Conservation (phyloP, 2,888 invertebrate genomes). For the Drosophila mimica region DNA sequence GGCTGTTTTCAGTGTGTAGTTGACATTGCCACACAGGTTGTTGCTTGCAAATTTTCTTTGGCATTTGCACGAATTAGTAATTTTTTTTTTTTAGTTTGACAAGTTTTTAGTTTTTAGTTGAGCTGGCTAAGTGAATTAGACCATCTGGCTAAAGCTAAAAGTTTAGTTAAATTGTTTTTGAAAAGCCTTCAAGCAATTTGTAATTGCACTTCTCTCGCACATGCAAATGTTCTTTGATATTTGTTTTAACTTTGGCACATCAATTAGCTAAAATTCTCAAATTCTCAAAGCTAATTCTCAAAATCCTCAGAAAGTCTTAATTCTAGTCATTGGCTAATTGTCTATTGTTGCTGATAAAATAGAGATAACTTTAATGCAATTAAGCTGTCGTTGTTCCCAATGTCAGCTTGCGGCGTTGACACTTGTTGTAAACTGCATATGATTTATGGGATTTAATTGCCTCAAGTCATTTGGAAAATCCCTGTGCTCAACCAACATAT, state of each 20-base stretch:
- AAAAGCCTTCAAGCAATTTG: slow-evolving; percentile 49
- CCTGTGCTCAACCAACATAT: background rate
- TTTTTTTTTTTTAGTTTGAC: slow-evolving; percentile 44
- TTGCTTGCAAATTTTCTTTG: slow-evolving; percentile 39
- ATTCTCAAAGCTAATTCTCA: background rate
- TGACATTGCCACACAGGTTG: slow-evolving; percentile 58
- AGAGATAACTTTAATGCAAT: slow-evolving; percentile 46
- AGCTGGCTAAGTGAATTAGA: slow-evolving; percentile 58
- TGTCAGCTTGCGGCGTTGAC: slow-evolving; percentile 25
- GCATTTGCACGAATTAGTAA: slow-evolving; percentile 36
- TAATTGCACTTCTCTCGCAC: slow-evolving; percentile 18
- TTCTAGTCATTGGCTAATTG: background rate
- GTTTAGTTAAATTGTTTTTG: slow-evolving; percentile 62
- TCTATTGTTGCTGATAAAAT: slow-evolving; percentile 47
- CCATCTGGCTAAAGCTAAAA: slow-evolving; percentile 61
- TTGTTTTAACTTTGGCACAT: slow-evolving; percentile 52
- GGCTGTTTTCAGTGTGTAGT: slow-evolving; percentile 55
- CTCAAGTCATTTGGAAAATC: slow-evolving; percentile 11
- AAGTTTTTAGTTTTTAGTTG: slow-evolving; percentile 59
- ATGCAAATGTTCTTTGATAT: slow-evolving; percentile 31
- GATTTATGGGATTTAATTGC: slow-evolving; percentile 5
- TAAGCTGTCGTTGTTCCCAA: slow-evolving; percentile 36
- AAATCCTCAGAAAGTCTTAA: background rate
- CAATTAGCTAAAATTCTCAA: slow-evolving; percentile 44
- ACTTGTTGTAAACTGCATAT: slow-evolving; percentile 20